phyloP scores from a whole-genome alignment of 2,888 invertebrate genomes.

The Agonopterix subpropinquella region DNA sequence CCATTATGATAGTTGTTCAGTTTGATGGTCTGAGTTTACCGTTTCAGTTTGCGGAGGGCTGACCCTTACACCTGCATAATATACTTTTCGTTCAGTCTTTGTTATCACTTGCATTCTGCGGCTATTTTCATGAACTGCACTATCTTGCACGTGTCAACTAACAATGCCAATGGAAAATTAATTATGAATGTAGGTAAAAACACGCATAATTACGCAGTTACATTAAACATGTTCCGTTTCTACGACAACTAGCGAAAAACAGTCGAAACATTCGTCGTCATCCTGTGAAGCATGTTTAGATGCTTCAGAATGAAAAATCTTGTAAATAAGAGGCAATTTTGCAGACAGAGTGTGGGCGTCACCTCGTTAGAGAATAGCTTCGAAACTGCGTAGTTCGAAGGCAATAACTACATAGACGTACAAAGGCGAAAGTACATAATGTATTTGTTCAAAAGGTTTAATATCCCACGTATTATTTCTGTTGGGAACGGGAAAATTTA shows the following conservation, averaged over 20 bases:
- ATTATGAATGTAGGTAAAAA: neutral
- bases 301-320: too few species aligned
- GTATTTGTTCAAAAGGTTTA: too few species aligned
- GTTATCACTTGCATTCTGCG: too few species aligned
- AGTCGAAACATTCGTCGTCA: slow-evolving; percentile 27
- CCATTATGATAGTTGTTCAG: too few species aligned
- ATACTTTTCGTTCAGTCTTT: too few species aligned
- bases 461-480: too few species aligned
- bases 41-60: too few species aligned
- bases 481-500: too few species aligned
- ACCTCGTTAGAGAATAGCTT: neutral
- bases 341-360: too few species aligned
- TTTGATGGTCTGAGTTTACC: too few species aligned
- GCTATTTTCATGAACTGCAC: neutral
- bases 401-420: neutral
- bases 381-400: neutral
- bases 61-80: too few species aligned
- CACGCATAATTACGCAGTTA: slow-evolving; percentile 19
- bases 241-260: slow-evolving; percentile 29
- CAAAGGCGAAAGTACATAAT: neutral
- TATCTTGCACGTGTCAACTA: neutral
- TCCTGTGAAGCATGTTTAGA: slow-evolving; percentile 9
- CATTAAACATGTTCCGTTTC: slow-evolving; percentile 32
- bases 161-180: neutral
- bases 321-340: too few species aligned